Evolutionary conservation across 2,797 vertebrate genomes (phyloP).

Genomic region (Poliocrania exsul): DNA sequence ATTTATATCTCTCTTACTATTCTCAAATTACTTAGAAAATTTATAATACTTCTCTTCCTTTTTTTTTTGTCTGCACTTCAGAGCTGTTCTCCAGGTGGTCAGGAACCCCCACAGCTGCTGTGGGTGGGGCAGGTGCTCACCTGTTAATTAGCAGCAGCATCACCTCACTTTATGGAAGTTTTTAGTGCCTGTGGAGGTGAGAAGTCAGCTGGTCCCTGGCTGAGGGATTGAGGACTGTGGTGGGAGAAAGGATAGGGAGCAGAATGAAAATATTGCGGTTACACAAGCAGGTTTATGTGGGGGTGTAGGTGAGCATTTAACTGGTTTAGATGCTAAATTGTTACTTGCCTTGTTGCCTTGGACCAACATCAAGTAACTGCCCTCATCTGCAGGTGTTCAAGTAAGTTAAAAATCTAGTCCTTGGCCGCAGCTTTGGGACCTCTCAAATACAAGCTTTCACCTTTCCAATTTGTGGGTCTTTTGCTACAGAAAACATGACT

Average conservation of each 20-base stretch:
- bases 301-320: not conserved
- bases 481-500: not conserved
- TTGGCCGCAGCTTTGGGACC: not conserved
- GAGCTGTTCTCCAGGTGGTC: not conserved
- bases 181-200: not conserved
- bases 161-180: not conserved
- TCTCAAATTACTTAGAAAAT: not conserved
- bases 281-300: fast-evolving
- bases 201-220: not conserved
- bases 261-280: not conserved
- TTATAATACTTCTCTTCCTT: fast-evolving
- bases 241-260: too few relatives aligned
- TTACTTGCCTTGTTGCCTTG: not conserved
- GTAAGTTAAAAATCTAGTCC: not conserved
- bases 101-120: not conserved
- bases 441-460: not conserved
- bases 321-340: not conserved
- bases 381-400: not conserved
- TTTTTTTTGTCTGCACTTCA: not conserved
- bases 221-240: not conserved
- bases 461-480: not conserved
- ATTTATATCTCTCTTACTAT: not conserved
- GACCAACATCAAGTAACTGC: not conserved
- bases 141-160: not conserved
- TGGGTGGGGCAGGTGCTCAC: not conserved